phyloP scores from a whole-genome alignment of 1,140 invertebrate species.

The Brachionus rubens region DNA sequence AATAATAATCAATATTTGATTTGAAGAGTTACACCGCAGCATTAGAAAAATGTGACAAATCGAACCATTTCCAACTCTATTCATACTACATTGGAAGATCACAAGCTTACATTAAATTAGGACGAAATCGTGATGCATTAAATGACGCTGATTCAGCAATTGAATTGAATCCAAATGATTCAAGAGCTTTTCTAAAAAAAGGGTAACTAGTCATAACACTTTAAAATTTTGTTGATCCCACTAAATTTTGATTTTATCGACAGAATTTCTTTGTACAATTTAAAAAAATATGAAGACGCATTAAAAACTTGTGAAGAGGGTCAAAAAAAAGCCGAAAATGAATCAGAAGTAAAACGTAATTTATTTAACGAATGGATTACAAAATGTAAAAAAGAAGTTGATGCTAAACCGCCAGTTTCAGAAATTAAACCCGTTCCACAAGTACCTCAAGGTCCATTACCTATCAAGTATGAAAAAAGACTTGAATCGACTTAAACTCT shows the following conservation, averaged over 20 bases:
- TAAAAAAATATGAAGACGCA: background rate
- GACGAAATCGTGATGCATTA: background rate
- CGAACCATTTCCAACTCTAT: background rate
- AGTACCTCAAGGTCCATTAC: background rate
- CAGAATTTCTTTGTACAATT: conserved; percentile 32
- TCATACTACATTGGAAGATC: background rate
- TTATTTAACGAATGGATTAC: conserved; percentile 37
- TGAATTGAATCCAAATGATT: conserved; percentile 12
- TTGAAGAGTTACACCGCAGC: conserved; percentile 12
- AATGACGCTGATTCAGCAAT: conserved; percentile 39
- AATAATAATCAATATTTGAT: background rate
- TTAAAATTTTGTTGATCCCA: too few species aligned
- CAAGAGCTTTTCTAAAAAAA: conserved; percentile 32
- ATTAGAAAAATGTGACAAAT: conserved; percentile 11
- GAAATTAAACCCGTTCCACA: background rate
- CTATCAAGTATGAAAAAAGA: background rate
- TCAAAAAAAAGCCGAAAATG: conserved; percentile 8
- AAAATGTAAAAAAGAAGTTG: conserved; percentile 38
- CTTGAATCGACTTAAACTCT: too few species aligned
- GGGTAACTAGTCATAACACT: too few species aligned
- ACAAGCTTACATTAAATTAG: conserved; percentile 23
- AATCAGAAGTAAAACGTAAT: background rate
- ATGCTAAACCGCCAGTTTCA: background rate
- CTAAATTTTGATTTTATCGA: background rate
- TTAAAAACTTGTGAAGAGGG: background rate